phyloP scores from a whole-genome alignment of 2,888 invertebrate species.

The Sphaerophoria rueppellii region DNA sequence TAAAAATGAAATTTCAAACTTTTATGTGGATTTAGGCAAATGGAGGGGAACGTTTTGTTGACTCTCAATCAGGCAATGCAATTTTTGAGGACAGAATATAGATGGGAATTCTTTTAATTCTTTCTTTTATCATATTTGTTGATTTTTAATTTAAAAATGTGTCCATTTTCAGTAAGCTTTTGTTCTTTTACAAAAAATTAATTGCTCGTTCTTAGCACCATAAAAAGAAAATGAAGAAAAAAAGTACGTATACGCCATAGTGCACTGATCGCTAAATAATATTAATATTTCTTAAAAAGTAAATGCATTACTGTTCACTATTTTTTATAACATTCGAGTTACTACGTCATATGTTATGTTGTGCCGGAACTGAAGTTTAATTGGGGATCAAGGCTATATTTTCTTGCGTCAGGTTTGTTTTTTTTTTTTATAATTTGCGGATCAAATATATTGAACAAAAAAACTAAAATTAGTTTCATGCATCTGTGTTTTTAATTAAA shows the following conservation, averaged over 20 bases:
- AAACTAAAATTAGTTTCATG: not conserved
- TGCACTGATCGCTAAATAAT: no score
- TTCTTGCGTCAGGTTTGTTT: not conserved
- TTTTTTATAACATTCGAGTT: no score
- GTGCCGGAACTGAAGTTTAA: no score
- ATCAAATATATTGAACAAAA: not conserved
- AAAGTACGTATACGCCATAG: no score
- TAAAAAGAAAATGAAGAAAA: no score
- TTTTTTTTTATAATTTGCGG: not conserved
- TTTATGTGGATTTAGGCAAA: conserved; percentile 51
- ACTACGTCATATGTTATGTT: no score
- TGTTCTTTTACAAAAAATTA: conserved; percentile 3
- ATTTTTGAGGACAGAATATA: conserved; percentile 43
- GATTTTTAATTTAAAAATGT: no score
- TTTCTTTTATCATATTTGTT: not conserved
- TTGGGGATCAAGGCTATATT: no score
- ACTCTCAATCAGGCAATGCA: conserved; percentile 45
- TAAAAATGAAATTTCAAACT: conserved; percentile 8
- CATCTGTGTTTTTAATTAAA: not conserved
- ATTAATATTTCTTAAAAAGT: not conserved
- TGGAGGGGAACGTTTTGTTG: conserved; percentile 44
- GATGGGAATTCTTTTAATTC: conserved; percentile 5
- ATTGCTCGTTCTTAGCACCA: not conserved
- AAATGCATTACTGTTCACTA: not conserved
- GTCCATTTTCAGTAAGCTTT: no score